Conservation (phyloP, 2,113 vertebrate species). For the Eubucco bourcierii region DNA sequence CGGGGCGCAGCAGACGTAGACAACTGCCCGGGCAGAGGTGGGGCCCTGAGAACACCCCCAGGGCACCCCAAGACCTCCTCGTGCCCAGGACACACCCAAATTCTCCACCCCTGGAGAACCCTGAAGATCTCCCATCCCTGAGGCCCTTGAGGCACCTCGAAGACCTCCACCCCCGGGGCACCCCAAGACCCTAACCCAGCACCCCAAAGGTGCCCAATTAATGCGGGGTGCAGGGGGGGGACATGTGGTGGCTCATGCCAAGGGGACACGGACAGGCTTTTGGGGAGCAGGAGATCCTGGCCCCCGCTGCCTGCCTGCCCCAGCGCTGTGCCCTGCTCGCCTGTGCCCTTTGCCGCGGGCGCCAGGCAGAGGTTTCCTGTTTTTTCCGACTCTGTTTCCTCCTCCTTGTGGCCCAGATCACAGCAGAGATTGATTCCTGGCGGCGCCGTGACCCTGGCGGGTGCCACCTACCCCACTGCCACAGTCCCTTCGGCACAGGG, state of each 20-base stretch:
- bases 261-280: fast-evolving
- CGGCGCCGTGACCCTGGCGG: neutral
- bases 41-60: neutral
- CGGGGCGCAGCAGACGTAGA: constrained; percentile 88
- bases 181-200: neutral
- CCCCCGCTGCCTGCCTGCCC: neutral
- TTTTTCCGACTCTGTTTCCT: constrained; percentile 48
- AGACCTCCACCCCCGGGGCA: too few species aligned
- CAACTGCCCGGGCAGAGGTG: constrained; percentile 71
- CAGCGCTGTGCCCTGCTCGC: neutral
- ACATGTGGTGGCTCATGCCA: fast-evolving
- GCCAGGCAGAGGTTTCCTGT: constrained; percentile 33
- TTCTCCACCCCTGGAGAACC: too few species aligned
- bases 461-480: neutral
- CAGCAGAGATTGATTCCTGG: neutral
- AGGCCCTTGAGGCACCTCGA: neutral
- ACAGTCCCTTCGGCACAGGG: fast-evolving
- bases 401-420: neutral
- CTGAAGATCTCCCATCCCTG: too few species aligned
- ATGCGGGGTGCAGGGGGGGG: fast-evolving
- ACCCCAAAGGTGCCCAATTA: neutral
- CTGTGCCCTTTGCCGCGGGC: neutral
- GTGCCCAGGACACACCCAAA: neutral
- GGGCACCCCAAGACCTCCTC: neutral
- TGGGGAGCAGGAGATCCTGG: fast-evolving